phyloP scores from a whole-genome alignment of 2,797 vertebrate species.

The Phalloptychus januarius region DNA sequence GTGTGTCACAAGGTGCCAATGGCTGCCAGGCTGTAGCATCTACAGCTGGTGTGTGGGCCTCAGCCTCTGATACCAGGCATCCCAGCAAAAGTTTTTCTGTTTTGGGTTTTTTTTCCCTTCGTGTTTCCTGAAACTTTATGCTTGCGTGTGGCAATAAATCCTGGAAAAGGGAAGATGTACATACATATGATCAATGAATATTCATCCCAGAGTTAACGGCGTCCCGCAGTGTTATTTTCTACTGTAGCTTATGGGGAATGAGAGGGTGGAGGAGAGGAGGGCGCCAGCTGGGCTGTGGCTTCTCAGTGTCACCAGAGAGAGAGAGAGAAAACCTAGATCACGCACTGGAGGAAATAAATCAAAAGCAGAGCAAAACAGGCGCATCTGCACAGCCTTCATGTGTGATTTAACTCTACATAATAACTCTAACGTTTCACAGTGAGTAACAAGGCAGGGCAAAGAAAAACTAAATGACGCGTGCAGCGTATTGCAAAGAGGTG shows the following conservation, averaged over 20 bases:
- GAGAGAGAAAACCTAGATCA: constrained; percentile 20
- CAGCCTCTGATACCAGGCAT: constrained; percentile 37
- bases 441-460: neutral
- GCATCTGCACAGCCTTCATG: constrained; percentile 13
- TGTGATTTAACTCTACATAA: constrained; percentile 37
- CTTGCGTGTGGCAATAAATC: constrained; percentile 20
- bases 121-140: constrained; percentile 24
- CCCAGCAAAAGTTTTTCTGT: constrained; percentile 21
- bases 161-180: constrained; percentile 27
- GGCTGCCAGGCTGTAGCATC: constrained; percentile 38
- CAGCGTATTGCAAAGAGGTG: constrained; percentile 5
- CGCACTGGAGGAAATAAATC: constrained; percentile 37
- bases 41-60: constrained; percentile 69
- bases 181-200: constrained; percentile 31
- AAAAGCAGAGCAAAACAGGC: constrained; percentile 46
- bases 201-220: constrained; percentile 32
- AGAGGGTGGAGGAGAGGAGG: neutral
- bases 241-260: constrained; percentile 37
- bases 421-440: constrained; percentile 11
- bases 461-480: constrained; percentile 8
- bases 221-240: constrained; percentile 47
- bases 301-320: constrained; percentile 35
- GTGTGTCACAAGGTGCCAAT: constrained; percentile 48
- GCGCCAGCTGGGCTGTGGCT: constrained; percentile 50
- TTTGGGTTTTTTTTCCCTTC: neutral